phyloP scores from a whole-genome alignment of 2,888 invertebrate genomes.

The Mongoloraphidia duomilia region DNA sequence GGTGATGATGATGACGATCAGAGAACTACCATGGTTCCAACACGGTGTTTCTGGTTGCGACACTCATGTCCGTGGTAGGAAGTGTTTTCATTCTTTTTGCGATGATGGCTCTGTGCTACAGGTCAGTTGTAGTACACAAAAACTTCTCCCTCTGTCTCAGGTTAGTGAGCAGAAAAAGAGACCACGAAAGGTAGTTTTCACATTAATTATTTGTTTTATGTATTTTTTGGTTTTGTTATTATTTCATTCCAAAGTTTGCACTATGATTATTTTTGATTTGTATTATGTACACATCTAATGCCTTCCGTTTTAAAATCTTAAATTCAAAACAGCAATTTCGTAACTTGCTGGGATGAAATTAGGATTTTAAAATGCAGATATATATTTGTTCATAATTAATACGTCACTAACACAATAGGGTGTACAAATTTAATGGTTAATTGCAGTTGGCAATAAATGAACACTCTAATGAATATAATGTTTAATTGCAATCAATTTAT shows the following conservation, averaged over 20 bases:
- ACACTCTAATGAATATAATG: too few relatives aligned
- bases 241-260: conserved; percentile 4
- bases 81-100: conserved; percentile 98
- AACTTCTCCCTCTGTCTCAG: conserved; percentile 97
- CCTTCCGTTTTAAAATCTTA: too few relatives aligned
- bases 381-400: too few relatives aligned
- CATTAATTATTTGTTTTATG: conserved; percentile 21
- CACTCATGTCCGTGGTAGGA: conserved; percentile 97
- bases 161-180: conserved; percentile 85
- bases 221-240: conserved; percentile 33
- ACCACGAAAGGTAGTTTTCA: conserved; percentile 48
- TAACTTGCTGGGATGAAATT: too few relatives aligned
- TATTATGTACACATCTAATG: conserved; percentile 3
- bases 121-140: conserved; percentile 98
- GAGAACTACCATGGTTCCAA: conserved; percentile 95
- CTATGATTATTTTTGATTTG: conserved; percentile 3
- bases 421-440: too few relatives aligned
- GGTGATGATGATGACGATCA: conserved; percentile 26
- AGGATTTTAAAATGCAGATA: too few relatives aligned
- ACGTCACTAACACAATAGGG: too few relatives aligned
- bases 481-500: too few relatives aligned
- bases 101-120: conserved; percentile 98
- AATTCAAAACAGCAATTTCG: too few relatives aligned
- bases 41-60: conserved; percentile 94
- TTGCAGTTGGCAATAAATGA: too few relatives aligned